Percentiles rank a stretch among this genome's conserved stretches.
phyloP scores from a whole-genome alignment of 2,888 invertebrate genomes.

The Cylindroiulus punctatus region DNA sequence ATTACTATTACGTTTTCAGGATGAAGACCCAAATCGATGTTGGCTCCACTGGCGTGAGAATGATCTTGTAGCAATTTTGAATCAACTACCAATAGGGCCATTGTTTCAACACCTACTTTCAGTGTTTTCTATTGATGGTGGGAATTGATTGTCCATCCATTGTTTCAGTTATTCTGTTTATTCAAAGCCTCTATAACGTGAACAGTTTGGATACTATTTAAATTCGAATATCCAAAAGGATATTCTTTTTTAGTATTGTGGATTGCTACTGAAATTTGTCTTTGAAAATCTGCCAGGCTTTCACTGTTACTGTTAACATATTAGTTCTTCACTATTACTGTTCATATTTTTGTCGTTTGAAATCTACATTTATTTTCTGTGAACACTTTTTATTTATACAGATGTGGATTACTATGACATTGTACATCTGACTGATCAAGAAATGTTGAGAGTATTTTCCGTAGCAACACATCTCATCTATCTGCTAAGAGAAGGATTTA shows the following conservation, averaged over 20 bases:
- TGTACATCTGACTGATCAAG: slow-evolving; percentile 71
- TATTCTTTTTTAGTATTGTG: too few relatives aligned
- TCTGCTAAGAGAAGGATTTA: slow-evolving; percentile 74
- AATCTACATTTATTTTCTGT: neutral
- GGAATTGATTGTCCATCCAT: neutral
- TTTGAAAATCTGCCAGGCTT: too few relatives aligned
- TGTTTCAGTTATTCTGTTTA: neutral
- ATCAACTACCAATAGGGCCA: slow-evolving; percentile 78
- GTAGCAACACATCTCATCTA: slow-evolving; percentile 75
- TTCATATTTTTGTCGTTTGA: neutral
- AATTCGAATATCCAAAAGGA: too few relatives aligned
- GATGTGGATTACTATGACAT: slow-evolving; percentile 67
- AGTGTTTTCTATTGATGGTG: slow-evolving; percentile 62
- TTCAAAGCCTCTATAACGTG: neutral
- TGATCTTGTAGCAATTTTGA: slow-evolving; percentile 79
- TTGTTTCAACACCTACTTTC: slow-evolving; percentile 71
- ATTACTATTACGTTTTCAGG: slow-evolving; percentile 64
- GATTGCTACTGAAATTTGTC: too few relatives aligned
- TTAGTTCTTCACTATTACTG: neutral
- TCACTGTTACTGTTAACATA: too few relatives aligned
- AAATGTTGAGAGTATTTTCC: slow-evolving; percentile 75
- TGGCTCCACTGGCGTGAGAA: slow-evolving; percentile 75
- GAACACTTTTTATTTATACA: slow-evolving; percentile 20
- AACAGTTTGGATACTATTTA: too few relatives aligned
- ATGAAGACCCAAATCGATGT: slow-evolving; percentile 72